These are phyloP conservation scores for Tuta absoluta DNA, from an alignment of 2,888 invertebrate genomes.

Conservation along the genomic window DNA sequence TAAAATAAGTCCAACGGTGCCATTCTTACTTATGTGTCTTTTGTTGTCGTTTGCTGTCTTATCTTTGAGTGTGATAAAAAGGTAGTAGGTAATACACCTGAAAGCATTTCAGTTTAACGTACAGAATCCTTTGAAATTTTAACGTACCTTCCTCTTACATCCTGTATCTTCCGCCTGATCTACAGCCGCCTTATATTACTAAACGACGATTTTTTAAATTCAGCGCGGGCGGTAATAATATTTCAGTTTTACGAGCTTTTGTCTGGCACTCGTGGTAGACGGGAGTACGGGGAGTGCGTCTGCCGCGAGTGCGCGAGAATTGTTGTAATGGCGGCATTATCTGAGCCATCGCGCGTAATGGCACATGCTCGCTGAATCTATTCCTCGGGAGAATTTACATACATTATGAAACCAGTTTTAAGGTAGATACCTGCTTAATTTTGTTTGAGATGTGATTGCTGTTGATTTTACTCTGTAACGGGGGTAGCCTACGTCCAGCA, in stretches of 20 bases:
- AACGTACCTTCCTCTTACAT: background rate
- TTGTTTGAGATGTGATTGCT: too few relatives aligned
- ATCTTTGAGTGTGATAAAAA: too few relatives aligned
- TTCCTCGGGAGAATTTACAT: constrained; percentile 8
- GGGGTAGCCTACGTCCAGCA: too few relatives aligned
- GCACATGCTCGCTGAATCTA: constrained; percentile 40
- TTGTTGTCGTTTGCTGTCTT: too few relatives aligned
- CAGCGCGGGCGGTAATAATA: constrained; percentile 73
- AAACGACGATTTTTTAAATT: constrained; percentile 68
- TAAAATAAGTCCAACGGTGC: too few relatives aligned
- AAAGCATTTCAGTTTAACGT: too few relatives aligned
- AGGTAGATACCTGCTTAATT: too few relatives aligned
- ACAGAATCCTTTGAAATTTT: background rate
- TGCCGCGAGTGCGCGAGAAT: constrained; percentile 56
- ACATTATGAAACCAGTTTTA: background rate
- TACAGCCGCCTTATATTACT: constrained; percentile 8
- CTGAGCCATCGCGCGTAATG: constrained; percentile 57
- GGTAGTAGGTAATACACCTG: too few relatives aligned
- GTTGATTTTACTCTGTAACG: too few relatives aligned
- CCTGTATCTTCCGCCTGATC: background rate
- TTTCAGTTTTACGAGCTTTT: constrained; percentile 75
- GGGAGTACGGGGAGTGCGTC: constrained; percentile 54
- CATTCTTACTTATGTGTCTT: too few relatives aligned
- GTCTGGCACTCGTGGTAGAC: constrained; percentile 46
- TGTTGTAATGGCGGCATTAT: constrained; percentile 71